A percentile compares a stretch with the other conserved stretches of the same genome.
Evolutionary conservation across 2,888 invertebrate species (phyloP).

Genomic region (Campoletis raptor): DNA sequence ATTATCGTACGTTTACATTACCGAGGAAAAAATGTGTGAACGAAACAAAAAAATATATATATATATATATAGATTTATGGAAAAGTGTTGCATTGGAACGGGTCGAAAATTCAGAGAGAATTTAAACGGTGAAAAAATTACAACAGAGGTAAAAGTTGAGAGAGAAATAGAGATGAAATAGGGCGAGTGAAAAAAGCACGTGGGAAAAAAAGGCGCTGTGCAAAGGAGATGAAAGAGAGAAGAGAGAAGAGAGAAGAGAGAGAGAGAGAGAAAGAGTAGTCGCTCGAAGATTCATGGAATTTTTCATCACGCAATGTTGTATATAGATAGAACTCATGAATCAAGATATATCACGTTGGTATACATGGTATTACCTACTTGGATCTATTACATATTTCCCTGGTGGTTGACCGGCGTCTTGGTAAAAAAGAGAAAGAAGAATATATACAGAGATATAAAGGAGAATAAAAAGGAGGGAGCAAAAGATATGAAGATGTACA

Average conservation of each 20-base stretch:
- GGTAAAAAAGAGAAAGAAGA: slow-evolving; percentile 17
- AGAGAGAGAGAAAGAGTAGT: background rate
- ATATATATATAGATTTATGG: too few relatives aligned
- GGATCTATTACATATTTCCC: slow-evolving; percentile 65
- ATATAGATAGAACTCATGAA: slow-evolving; percentile 43
- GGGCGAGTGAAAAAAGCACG: background rate
- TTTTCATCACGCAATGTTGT: slow-evolving; percentile 63
- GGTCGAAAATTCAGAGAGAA: background rate
- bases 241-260: slow-evolving; percentile 15
- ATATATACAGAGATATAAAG: background rate
- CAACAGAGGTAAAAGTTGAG: slow-evolving; percentile 10
- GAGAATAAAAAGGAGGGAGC: background rate
- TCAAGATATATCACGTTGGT: slow-evolving; percentile 55
- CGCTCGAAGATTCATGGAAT: slow-evolving; percentile 68
- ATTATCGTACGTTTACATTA: background rate
- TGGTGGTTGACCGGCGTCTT: slow-evolving; percentile 58
- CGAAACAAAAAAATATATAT: background rate
- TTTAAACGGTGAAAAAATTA: background rate
- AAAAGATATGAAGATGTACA: slow-evolving; percentile 6
- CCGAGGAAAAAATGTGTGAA: background rate
- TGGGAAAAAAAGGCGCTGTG: background rate
- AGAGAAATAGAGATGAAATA: background rate
- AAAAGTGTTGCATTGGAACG: background rate
- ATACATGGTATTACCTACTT: slow-evolving; percentile 41
- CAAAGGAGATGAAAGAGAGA: background rate